A percentile compares a stretch with the other conserved stretches of the same genome.
Conservation (phyloP, 2,888 invertebrate genomes). For the Dasypogon diadema region DNA sequence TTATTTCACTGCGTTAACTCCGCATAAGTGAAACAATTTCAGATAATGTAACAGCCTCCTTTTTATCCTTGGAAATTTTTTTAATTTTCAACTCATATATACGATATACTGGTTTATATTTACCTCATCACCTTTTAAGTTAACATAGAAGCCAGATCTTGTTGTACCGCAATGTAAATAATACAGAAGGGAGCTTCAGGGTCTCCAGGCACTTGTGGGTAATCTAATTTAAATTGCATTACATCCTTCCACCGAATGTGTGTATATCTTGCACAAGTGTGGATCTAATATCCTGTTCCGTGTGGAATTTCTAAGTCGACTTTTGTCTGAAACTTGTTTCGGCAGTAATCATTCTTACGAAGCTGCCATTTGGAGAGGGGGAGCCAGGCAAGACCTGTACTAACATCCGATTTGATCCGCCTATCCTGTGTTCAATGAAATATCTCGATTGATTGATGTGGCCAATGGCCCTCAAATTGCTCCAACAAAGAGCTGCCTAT, state of each 20-base stretch:
- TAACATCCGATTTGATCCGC: conserved; percentile 45
- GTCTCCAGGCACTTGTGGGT: conserved; percentile 46
- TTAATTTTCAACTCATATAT: too few relatives aligned
- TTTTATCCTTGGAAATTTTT: too few relatives aligned
- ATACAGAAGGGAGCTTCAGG: conserved; percentile 22
- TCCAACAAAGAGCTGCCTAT: conserved; percentile 26
- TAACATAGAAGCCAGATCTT: not conserved
- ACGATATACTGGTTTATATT: too few relatives aligned
- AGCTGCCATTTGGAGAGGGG: not conserved
- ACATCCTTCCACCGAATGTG: conserved; percentile 45
- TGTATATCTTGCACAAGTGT: conserved; percentile 39
- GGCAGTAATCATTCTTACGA: conserved; percentile 34
- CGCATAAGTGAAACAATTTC: too few relatives aligned
- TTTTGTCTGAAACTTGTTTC: conserved; percentile 45
- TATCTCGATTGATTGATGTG: conserved; percentile 48
- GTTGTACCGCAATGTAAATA: conserved; percentile 37
- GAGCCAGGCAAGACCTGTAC: conserved; percentile 14
- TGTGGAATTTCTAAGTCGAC: conserved; percentile 46
- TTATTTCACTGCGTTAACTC: too few relatives aligned
- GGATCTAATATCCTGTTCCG: conserved; percentile 50
- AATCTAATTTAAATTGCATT: conserved; percentile 50
- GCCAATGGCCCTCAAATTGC: conserved; percentile 47
- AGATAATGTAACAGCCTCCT: too few relatives aligned
- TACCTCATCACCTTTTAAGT: not conserved
- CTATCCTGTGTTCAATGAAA: conserved; percentile 48